These are phyloP conservation scores for Corbicula japonica DNA, from an alignment of 2,888 invertebrate species.

Conservation along the genomic window DNA sequence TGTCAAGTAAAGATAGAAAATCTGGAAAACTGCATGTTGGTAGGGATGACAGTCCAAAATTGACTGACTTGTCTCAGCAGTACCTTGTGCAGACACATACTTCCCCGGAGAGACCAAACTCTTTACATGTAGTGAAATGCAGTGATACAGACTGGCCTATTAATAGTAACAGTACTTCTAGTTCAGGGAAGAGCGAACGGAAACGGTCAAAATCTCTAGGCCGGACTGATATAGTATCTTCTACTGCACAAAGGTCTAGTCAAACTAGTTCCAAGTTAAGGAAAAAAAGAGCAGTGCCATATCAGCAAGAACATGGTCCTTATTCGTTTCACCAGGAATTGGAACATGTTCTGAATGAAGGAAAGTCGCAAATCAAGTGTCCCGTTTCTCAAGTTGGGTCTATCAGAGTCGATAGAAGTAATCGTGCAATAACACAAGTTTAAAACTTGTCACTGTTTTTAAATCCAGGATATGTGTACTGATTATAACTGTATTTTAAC, in stretches of 20 bases:
- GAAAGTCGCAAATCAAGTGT: conserved; percentile 25
- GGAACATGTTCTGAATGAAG: conserved; percentile 43
- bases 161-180: neutral
- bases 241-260: conserved; percentile 14
- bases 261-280: conserved; percentile 22
- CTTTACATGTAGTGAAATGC: conserved; percentile 19
- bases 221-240: conserved; percentile 28
- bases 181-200: conserved; percentile 11
- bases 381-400: conserved; percentile 1
- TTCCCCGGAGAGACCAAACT: conserved; percentile 18
- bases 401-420: conserved; percentile 22
- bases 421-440: conserved; percentile 37
- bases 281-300: conserved; percentile 32
- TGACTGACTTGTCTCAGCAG: conserved; percentile 49
- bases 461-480: no score
- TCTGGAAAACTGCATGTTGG: conserved; percentile 22
- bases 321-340: conserved; percentile 47
- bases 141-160: neutral
- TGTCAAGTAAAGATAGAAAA: conserved; percentile 37
- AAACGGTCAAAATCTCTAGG: conserved; percentile 57
- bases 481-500: no score
- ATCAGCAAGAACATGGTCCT: conserved; percentile 26
- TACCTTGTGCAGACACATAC: conserved; percentile 32
- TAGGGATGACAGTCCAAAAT: conserved; percentile 25
- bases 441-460: neutral